These are phyloP conservation scores for Drosophila hawaiiensis DNA, from an alignment of 2,888 invertebrate species.

Conservation along the genomic window DNA sequence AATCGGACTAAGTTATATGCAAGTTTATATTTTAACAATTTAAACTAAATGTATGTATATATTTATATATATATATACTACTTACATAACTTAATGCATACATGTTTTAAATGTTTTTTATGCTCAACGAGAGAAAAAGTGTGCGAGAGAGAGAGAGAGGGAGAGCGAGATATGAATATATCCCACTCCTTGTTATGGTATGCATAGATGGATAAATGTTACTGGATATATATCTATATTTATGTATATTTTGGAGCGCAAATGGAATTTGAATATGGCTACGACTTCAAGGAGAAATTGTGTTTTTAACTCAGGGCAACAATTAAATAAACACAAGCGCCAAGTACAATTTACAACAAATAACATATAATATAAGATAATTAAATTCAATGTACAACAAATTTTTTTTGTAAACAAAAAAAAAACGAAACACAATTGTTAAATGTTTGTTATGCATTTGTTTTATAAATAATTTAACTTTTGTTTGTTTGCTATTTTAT, in stretches of 20 bases:
- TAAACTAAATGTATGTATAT: conserved; percentile 8
- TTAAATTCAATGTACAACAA: conserved; percentile 34
- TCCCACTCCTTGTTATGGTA: conserved; percentile 25
- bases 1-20: conserved; percentile 47
- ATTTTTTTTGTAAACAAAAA: conserved; percentile 4
- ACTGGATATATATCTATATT: conserved; percentile 1
- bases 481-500: conserved; percentile 21
- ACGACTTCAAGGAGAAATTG: conserved; percentile 30
- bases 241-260: conserved; percentile 37
- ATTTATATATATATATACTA: conserved; percentile 1
- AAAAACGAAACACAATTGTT: conserved; percentile 50
- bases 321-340: conserved; percentile 38
- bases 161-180: not conserved
- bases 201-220: conserved; percentile 51
- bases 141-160: not conserved
- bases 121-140: conserved; percentile 31
- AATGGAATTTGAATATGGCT: conserved; percentile 35
- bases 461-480: conserved; percentile 48
- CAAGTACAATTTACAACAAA: conserved; percentile 73
- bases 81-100: conserved; percentile 15
- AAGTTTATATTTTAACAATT: conserved; percentile 36
- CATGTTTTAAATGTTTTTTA: conserved; percentile 54
- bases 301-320: conserved; percentile 40
- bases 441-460: conserved; percentile 80
- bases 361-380: conserved; percentile 12